These are phyloP conservation scores for Tetragonisca angustula DNA, from an alignment of 2,888 invertebrate genomes.

Conservation along the genomic window DNA sequence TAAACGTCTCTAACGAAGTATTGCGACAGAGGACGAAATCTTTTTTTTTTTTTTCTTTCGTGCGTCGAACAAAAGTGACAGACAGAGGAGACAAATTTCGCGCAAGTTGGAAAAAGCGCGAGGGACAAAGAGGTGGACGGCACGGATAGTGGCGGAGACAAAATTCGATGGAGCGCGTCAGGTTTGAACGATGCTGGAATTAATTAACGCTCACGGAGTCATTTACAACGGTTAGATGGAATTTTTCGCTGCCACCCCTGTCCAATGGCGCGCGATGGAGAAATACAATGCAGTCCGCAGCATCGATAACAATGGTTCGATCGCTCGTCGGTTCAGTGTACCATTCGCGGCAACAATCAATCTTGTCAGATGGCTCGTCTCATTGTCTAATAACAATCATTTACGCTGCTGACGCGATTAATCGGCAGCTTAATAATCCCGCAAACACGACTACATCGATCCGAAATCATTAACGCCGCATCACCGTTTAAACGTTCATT, in stretches of 20 bases:
- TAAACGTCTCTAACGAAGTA: too few relatives aligned
- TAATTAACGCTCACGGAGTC: constrained; percentile 52
- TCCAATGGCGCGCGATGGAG: neutral
- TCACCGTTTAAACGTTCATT: constrained; percentile 45
- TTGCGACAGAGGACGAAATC: too few relatives aligned
- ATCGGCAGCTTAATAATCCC: constrained; percentile 57
- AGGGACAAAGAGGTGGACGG: neutral
- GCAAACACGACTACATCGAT: constrained; percentile 56
- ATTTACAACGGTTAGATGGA: constrained; percentile 38
- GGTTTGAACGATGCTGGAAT: constrained; percentile 21
- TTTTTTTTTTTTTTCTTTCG: too few relatives aligned
- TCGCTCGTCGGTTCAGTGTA: constrained; percentile 50
- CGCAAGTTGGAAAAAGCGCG: neutral
- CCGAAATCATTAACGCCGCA: constrained; percentile 46
- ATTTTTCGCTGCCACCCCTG: constrained; percentile 29
- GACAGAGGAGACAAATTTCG: neutral
- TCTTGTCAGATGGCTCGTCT: constrained; percentile 59
- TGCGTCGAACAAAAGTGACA: too few relatives aligned
- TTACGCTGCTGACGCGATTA: constrained; percentile 56
- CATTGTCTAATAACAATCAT: constrained; percentile 62
- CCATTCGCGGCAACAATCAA: constrained; percentile 58
- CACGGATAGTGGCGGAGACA: neutral
- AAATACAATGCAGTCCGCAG: constrained; percentile 40
- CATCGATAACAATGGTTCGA: constrained; percentile 53
- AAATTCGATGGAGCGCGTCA: constrained; percentile 11